Evolutionary conservation across 2,888 invertebrate genomes (phyloP), one percentile per base, ranked within the genome.

Genomic region (Diarsia mendica): DNA sequence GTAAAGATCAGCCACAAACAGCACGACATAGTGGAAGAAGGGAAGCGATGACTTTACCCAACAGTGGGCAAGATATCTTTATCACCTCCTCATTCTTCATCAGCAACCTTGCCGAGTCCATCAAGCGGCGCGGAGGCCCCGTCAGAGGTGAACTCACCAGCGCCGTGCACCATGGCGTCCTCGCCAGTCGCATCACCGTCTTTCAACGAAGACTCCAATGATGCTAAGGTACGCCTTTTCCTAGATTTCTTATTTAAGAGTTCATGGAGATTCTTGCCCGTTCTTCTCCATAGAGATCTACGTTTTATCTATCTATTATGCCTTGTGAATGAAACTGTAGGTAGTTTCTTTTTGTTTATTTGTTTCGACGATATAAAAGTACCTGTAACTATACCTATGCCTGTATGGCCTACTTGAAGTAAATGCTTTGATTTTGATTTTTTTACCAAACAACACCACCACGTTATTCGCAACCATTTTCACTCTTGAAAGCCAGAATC

Each of bases 151-250:
- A 87, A 87, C 55, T 91, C 92, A 0, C 91, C 92, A 0, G 88
- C 91, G 8, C 88, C 90, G 11, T 91, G 91, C 85, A 88, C 89
- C 5, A 85, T 92, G n/a, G 92, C 92, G 2, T 93, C 92, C 0
- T 95, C 95, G 9, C 95, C 95, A 0, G 88, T 92, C 20, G 91
- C 92, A 4, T 94, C 94, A 3, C 94, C 93, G 0, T 87, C 90
- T 0, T 89, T 93, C 72, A 95, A 95, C 67, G 96, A 96, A 0
- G 96, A 96, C 89, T 96, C 95, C 28, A 95, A 91, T 81, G 96
- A 96, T 86, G 95, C 95, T 77, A 96, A 96, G 94, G 96, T 63
- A 63, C n/a, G 44, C 9, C 15, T 23, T 44, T 63, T 63, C n/a
- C 3, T 44, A 44, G n/a, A 8, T 60, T 60, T 18, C 39, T 39